Evolutionary conservation across 2,113 vertebrate species (phyloP).

Genomic region (Ctenomys sociabilis): DNA sequence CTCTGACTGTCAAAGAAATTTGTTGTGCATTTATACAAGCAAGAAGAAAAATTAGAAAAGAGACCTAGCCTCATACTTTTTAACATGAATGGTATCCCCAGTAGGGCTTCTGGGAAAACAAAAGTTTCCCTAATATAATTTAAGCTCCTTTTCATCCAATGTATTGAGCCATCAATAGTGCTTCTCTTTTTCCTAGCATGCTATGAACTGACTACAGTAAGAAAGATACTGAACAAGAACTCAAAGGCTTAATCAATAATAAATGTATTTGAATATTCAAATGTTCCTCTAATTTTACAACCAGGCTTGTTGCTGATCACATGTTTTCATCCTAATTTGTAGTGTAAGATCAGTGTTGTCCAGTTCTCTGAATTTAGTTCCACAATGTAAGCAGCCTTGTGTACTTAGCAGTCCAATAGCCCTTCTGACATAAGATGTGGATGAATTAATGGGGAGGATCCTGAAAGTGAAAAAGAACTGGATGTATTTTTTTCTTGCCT

Average conservation of each 20-base stretch:
- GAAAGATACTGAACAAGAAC: conserved; percentile 14
- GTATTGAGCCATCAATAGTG: not conserved
- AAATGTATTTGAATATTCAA: conserved; percentile 41
- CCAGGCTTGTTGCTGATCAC: not conserved
- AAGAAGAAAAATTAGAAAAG: conserved; percentile 78
- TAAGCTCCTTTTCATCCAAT: conserved; percentile 62
- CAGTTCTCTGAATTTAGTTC: conserved; percentile 48
- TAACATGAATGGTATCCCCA: conserved; percentile 66
- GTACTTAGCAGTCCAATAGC: not conserved
- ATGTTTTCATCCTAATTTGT: not conserved
- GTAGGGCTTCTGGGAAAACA: conserved; percentile 65
- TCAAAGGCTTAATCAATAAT: conserved; percentile 16
- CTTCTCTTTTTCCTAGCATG: not conserved
- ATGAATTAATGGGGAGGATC: not conserved
- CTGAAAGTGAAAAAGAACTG: not conserved
- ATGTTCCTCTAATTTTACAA: not conserved
- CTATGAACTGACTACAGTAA: conserved; percentile 38
- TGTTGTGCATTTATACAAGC: conserved; percentile 75
- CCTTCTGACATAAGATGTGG: not conserved
- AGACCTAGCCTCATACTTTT: conserved; percentile 64
- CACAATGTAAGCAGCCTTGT: not conserved
- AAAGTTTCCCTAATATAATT: conserved; percentile 75
- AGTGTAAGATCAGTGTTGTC: not conserved
- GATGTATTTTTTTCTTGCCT: not conserved
- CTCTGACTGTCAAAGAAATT: conserved; percentile 75